Evolutionary conservation across 2,113 vertebrate genomes (phyloP), one percentile per base, ranked within the genome.

Genomic region (Prunella himalayana): DNA sequence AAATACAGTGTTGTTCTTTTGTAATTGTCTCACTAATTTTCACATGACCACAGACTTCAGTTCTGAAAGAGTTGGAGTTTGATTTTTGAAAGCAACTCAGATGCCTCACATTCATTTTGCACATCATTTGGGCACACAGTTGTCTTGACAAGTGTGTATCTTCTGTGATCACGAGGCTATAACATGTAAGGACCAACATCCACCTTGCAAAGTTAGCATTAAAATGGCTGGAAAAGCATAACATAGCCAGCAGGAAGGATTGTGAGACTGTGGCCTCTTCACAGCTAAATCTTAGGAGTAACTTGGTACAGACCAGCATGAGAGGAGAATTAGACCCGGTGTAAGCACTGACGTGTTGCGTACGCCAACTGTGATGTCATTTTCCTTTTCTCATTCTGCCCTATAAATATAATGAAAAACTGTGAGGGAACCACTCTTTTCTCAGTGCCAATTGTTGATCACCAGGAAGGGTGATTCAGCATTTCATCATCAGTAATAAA

Each of bases 331-430:
- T 30, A 63, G 59, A 57, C 2, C 5, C 10, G 6, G 31, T 9
- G 22, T 44, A 51, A 78, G 28, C 47, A 28, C 7, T 71, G 76
- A 59, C 0, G 0, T 56, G 13, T 61, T 65, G 3, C n/a, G 18
- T 15, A 72, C 39, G 57, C 41, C 47, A 81, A 54, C 16, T 42
- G 31, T 24, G 24, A 73, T 53, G 44, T 31, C 0, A 12, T 92
- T 85, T 81, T 76, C 24, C 16, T 53, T 54, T 73, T 72, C 68
- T 54, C 35, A 50, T 82, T 89, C n/a, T 41, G 20, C 11, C 18
- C 17, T 69, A 20, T 35, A 85, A 87, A 41, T 27, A 50, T 6
- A 57, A 60, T 41, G n/a, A 31, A 64, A 84, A 70, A 45, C 27
- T n/a, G 17, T 60, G 28, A 47, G 68, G 20, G 27, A 86, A 64